These are phyloP conservation scores for Polypedilum vanderplanki DNA, from an alignment of 1,140 invertebrate genomes.

Conservation along the genomic window DNA sequence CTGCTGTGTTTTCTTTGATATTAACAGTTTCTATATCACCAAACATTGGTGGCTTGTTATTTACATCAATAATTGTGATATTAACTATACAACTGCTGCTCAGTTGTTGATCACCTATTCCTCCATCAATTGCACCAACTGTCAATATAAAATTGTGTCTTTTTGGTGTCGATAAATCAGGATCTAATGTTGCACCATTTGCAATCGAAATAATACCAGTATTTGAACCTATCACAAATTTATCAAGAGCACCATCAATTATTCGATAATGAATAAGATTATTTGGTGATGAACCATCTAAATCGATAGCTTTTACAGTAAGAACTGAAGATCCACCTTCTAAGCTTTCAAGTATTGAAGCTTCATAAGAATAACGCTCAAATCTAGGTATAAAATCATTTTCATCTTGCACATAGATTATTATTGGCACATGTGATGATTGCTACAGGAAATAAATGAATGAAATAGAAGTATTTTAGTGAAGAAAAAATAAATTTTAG, in stretches of 20 bases:
- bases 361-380: constrained; percentile 63
- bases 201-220: constrained; percentile 79
- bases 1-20: constrained; percentile 69
- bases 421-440: constrained; percentile 63
- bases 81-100: constrained; percentile 66
- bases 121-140: constrained; percentile 77
- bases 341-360: constrained; percentile 74
- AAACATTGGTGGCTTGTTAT: constrained; percentile 79
- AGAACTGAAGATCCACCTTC: constrained; percentile 53
- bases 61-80: constrained; percentile 81
- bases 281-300: constrained; percentile 77
- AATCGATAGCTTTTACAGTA: constrained; percentile 71
- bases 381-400: constrained; percentile 83
- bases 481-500: too few species aligned
- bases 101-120: constrained; percentile 68
- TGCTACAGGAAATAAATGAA: constrained; percentile 42
- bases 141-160: constrained; percentile 58
- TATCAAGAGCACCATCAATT: constrained; percentile 77
- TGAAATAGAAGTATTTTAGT: too few species aligned
- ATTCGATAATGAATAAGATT: constrained; percentile 83
- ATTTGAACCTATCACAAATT: constrained; percentile 82
- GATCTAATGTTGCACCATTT: constrained; percentile 78
- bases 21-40: constrained; percentile 58
- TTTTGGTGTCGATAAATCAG: constrained; percentile 72
- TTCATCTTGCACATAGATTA: constrained; percentile 76